Base-by-base conservation (phyloP, 37 sponge, comb jelly and placozoan genomes). In the Ephydatia muelleri region DNA sequence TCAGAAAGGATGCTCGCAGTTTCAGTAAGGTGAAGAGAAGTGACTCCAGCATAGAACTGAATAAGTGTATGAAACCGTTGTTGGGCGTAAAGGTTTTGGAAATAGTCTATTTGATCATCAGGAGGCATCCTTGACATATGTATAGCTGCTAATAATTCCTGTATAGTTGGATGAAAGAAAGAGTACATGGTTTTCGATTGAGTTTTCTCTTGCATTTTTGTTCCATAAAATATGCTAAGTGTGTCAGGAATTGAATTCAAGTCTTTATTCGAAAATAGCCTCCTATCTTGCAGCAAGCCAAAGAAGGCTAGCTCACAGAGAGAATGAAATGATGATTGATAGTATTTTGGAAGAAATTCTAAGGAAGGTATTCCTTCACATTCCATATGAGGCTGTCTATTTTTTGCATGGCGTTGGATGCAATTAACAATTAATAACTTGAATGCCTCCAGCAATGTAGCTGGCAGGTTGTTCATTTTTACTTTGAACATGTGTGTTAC, bases 11-110 rank as follows among this genome's bases (percentile, higher is more conserved):
- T 37, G 30, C 40, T 30, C 21, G 0, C 23, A 26, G 47, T 25
- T 0, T 40, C 49, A 25, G 26, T 3, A 23, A 31, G 5, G 19
- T 48, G 37, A 31, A 77, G 78, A 16, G 23, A 23, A 40, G 78
- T 77, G 27, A 77, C 0, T 16, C 78, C 78, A n/a, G 48, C 49
- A 77, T 40, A 77, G 49, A 77, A 77, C 47, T 77, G 29, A 25
- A 77, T 5, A 3, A 77, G 27, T 23, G 40, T 19, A 2, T 30
- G 29, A 49, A 49, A 49, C 29, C 26, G 22, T 30, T 49, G 78
- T 14, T 26, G 23, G 5, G n/a, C 72, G 23, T 16, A 71, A 21
- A 71, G 1, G 32, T 33, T 4, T 1, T 1, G 14, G 13, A 71
- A 33, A 16, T 16, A 34, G 0, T 71, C 1, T 27, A 71, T 1